Evolutionary conservation across 2,888 invertebrate genomes (phyloP).

Genomic region (Corbicula japonica): DNA sequence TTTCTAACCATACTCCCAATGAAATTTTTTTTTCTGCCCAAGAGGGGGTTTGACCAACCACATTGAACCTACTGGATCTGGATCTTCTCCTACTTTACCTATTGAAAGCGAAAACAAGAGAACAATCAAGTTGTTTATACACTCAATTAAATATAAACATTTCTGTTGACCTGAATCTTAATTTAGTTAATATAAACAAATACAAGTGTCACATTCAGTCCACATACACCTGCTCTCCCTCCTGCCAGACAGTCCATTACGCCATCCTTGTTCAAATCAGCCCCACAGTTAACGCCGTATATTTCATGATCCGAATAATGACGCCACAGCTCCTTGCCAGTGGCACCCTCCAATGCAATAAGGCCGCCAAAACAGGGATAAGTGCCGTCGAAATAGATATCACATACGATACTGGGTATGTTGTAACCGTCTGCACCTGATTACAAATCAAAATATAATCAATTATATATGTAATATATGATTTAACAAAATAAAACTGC

Average conservation of each 20-base stretch:
- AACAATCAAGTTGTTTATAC: too few species aligned
- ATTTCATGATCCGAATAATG: constrained; percentile 91
- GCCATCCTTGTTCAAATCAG: constrained; percentile 91
- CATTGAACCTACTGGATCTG: too few species aligned
- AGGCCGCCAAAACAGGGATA: constrained; percentile 92
- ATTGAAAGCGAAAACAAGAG: too few species aligned
- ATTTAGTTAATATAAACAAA: too few species aligned
- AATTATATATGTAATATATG: background rate
- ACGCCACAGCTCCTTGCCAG: constrained; percentile 92
- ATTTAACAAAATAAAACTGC: too few species aligned
- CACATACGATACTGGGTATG: constrained; percentile 88
- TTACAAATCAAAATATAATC: background rate
- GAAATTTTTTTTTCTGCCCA: too few species aligned
- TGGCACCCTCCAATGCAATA: constrained; percentile 91
- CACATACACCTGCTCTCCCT: constrained; percentile 90
- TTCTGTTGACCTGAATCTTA: too few species aligned
- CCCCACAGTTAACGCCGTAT: constrained; percentile 91
- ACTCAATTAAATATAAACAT: too few species aligned
- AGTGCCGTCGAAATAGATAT: constrained; percentile 90
- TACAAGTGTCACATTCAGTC: too few species aligned
- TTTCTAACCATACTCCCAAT: too few species aligned
- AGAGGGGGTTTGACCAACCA: too few species aligned
- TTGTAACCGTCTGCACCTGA: constrained; percentile 89
- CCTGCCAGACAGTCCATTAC: constrained; percentile 91
- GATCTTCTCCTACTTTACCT: too few species aligned